These are phyloP conservation scores for Lepidochitona cinerea DNA, from an alignment of 2,888 invertebrate species.

Conservation along the genomic window DNA sequence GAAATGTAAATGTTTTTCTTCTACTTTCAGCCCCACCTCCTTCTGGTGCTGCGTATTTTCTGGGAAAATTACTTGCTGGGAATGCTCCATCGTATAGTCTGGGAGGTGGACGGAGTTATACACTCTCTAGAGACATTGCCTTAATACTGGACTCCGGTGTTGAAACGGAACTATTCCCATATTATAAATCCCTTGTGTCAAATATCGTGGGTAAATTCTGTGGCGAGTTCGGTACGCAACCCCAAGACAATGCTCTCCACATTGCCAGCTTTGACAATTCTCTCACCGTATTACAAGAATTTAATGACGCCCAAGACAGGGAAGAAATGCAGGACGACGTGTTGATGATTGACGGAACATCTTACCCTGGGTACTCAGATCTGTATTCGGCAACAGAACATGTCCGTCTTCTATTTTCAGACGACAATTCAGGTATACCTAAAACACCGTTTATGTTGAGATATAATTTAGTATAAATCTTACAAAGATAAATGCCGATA, in stretches of 20 bases:
- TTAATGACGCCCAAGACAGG: background rate
- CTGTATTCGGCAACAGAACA: no score
- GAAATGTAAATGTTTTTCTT: background rate
- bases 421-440: no score
- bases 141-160: background rate
- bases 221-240: background rate
- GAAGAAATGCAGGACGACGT: background rate
- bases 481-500: no score
- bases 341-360: no score
- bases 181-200: background rate
- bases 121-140: background rate
- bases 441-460: no score
- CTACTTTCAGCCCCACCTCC: background rate
- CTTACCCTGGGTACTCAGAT: no score
- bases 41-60: background rate
- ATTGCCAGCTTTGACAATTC: background rate
- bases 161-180: background rate
- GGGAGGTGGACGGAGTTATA: background rate
- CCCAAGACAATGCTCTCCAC: background rate
- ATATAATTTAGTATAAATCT: no score
- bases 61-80: background rate
- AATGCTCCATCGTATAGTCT: background rate
- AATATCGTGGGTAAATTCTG: background rate
- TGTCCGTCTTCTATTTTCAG: no score
- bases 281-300: background rate